Conservation (phyloP, 1,140 invertebrate genomes). For the Asobara japonica region DNA sequence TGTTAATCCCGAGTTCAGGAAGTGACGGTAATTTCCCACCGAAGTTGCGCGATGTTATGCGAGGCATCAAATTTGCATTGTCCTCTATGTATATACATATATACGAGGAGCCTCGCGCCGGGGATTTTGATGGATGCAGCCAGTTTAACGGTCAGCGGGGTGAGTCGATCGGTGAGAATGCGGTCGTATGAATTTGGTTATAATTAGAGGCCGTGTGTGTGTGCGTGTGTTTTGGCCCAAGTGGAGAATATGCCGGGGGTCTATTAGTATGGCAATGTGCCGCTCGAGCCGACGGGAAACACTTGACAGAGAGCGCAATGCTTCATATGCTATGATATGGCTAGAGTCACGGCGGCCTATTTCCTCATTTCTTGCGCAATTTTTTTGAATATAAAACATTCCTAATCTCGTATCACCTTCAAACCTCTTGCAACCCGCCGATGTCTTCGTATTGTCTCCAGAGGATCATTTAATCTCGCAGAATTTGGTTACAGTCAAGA, state of each 20-base stretch:
- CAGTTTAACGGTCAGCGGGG: constrained; percentile 12
- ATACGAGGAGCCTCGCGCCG: background rate
- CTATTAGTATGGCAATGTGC: background rate
- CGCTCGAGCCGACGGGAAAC: background rate
- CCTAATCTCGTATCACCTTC: too few relatives aligned
- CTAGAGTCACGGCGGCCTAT: too few relatives aligned
- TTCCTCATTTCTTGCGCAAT: too few relatives aligned
- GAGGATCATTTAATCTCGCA: too few relatives aligned
- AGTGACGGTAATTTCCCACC: constrained; percentile 9
- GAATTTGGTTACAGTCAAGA: too few relatives aligned
- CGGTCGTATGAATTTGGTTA: constrained; percentile 48
- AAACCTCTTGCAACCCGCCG: too few relatives aligned
- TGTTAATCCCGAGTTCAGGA: constrained; percentile 13
- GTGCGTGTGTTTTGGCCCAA: background rate
- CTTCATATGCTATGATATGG: too few relatives aligned
- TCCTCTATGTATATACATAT: too few relatives aligned
- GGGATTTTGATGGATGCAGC: constrained; percentile 15
- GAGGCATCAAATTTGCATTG: constrained; percentile 13
- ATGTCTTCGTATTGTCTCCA: too few relatives aligned
- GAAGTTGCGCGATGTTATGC: constrained; percentile 11
- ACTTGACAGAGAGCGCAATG: background rate
- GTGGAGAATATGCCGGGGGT: background rate
- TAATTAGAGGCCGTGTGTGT: constrained; percentile 10
- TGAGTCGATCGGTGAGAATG: constrained; percentile 39
- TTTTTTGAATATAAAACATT: too few relatives aligned